Conservation (phyloP, 64 coral and sea anemone genomes). For the Platygyra sinensis region DNA sequence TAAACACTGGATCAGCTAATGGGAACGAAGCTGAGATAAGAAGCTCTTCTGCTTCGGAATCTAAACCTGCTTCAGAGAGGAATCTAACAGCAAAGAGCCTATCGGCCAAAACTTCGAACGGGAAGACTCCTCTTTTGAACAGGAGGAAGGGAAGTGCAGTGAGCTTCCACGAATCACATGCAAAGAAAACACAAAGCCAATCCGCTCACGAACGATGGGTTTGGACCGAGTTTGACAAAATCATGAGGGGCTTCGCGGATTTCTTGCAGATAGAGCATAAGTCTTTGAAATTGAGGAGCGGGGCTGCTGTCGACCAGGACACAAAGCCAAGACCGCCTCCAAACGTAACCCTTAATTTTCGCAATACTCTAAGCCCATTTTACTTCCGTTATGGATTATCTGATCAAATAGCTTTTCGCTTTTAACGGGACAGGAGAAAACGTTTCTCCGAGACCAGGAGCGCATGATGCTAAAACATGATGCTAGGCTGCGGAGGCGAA, state of each 20-base stretch:
- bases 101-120: neutral
- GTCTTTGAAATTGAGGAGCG: neutral
- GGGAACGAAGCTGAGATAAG: neutral
- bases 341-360: neutral
- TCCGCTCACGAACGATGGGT: constrained; percentile 32
- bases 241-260: constrained; percentile 48
- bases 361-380: constrained; percentile 27
- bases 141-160: neutral
- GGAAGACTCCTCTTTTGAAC: neutral
- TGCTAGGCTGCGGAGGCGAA: no score
- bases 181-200: constrained; percentile 6
- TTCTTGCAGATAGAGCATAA: constrained; percentile 34
- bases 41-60: neutral
- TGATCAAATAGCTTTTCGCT: constrained; percentile 41
- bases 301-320: neutral
- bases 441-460: no score
- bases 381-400: constrained; percentile 55
- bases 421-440: neutral
- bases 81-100: neutral
- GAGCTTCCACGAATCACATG: neutral
- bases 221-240: constrained; percentile 51
- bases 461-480: no score
- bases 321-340: neutral
- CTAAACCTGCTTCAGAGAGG: neutral
- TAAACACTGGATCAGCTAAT: neutral